Conservation (phyloP, 2,888 invertebrate genomes). For the Iselma pallidipennis region DNA sequence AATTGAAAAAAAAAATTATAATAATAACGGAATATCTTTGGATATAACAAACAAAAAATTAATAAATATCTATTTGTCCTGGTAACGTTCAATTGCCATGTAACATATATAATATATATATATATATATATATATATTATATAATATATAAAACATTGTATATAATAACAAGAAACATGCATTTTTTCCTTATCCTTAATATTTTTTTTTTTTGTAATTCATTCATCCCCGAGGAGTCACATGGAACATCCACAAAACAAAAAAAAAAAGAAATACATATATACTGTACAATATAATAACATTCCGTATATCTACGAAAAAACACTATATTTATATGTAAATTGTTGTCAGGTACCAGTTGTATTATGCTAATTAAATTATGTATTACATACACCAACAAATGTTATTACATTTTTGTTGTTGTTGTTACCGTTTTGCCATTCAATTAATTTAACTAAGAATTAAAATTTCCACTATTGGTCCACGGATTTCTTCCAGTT, state of each 20-base stretch:
- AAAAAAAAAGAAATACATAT: slow-evolving; percentile 13
- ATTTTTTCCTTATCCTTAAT: too few relatives aligned
- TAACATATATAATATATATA: slow-evolving; percentile 33
- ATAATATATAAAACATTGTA: slow-evolving; percentile 42
- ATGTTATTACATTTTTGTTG: background rate
- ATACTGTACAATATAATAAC: slow-evolving; percentile 39
- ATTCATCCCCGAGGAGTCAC: slow-evolving; percentile 33
- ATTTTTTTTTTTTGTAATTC: slow-evolving; percentile 20
- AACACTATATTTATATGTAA: slow-evolving; percentile 36
- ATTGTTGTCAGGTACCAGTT: slow-evolving; percentile 47
- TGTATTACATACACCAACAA: slow-evolving; percentile 12
- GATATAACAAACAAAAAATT: slow-evolving; percentile 33
- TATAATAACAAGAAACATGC: slow-evolving; percentile 39
- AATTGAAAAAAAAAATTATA: too few relatives aligned
- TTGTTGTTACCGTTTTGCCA: background rate
- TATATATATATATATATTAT: too few relatives aligned
- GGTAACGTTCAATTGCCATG: slow-evolving; percentile 42
- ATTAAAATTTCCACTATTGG: background rate
- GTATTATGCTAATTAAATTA: slow-evolving; percentile 31
- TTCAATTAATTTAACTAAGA: background rate
- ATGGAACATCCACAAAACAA: slow-evolving; percentile 22
- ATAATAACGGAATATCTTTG: slow-evolving; percentile 43
- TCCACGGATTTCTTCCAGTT: background rate
- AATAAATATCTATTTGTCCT: slow-evolving; percentile 41
- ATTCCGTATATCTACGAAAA: slow-evolving; percentile 5